Base-by-base conservation (phyloP, 2,888 invertebrate species). In the Monochamus alternatus region DNA sequence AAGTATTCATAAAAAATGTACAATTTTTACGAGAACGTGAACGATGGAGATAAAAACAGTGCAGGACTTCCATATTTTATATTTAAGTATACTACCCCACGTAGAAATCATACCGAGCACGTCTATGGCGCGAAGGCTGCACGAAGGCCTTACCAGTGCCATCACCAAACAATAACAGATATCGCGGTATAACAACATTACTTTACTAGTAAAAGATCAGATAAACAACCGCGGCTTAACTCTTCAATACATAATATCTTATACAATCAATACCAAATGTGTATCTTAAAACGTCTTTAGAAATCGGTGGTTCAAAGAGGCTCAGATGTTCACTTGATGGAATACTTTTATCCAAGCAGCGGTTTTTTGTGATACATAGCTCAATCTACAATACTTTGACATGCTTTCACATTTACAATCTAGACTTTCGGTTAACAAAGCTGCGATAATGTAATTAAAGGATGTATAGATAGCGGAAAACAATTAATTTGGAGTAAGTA, bases 231-330 rank as follows among this genome's bases (percentile, higher is more conserved):
- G 79, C 75, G 77, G 76, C 79, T 82, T 79, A 81, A 82, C 80
- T 82, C 81, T 82, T 81, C 81, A 74, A 81, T 78, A 76, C 74
- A 60, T 66, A 47, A 74, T 75, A 77, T 80, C 78, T 75, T 77
- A 77, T 64, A 79, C 81, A 79, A 83, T 83, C 81, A 77, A 75
- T 80, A 79, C 77, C 77, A 80, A 82, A 81, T 80, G 80, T 81
- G 80, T 78, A 81, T 79, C 84, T 85, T 87, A 87, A 87, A 87
- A 87, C 87, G 86, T 86, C 87, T 87, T 86, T 88, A 87, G 87
- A 88, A 88, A 87, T 85, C 87, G 87, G 87, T 82, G 83, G 82
- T 84, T 84, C 84, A 86, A 86, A 84, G 81, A 80, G 79, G 71
- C 72, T 75, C 75, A 76, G 82, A 81, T 81, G 80, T 76, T 81